Base-by-base conservation (phyloP, 2,113 vertebrate species). In the Corythornis vintsioides region DNA sequence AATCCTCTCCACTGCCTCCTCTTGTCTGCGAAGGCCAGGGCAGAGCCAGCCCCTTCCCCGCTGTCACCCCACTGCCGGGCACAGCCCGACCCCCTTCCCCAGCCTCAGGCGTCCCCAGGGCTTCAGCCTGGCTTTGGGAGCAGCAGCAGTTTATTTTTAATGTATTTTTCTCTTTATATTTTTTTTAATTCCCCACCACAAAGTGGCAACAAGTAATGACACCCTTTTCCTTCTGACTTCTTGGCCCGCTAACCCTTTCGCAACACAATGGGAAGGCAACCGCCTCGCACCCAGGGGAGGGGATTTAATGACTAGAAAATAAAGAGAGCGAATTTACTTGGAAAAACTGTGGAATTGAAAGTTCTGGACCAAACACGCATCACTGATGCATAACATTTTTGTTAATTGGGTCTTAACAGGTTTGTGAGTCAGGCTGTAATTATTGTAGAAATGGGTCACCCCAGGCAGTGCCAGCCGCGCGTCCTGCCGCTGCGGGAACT, bases 331-430 rank as follows among this genome's bases (percentile, higher is more conserved):
- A 97, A 98, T 98, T 98, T 98, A 96, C 95, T 98, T 97, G 97
- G 94, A 96, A 97, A 97, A 98, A 97, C 88, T 83, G 95, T 87
- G 94, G 97, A 97, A 98, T 98, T 97, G 97, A 92, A 90, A 98
- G 95, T 97, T 97, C 96, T 95, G 97, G 97, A 98, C 97, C 96
- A 97, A 97, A 95, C 96, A 97, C 29, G 96, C 97, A 97, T 97
- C 97, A 88, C 71, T 97, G 98, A 96, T 97, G 98, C 97, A 91
- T 96, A 96, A 90, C 97, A 88, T 97, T 97, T 98, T 97, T 97
- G 96, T 98, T 98, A 98, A 98, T 98, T 98, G 97, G 97, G 97
- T 97, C 97, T 98, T 98, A 97, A 97, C 97, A 97, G 97, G 97
- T 97, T 97, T 97, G 97, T 96, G 97, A 97, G 96, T 98, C 96